These are phyloP conservation scores for Galaxias olidus DNA, from an alignment of 2,797 vertebrate genomes.

Conservation along the genomic window DNA sequence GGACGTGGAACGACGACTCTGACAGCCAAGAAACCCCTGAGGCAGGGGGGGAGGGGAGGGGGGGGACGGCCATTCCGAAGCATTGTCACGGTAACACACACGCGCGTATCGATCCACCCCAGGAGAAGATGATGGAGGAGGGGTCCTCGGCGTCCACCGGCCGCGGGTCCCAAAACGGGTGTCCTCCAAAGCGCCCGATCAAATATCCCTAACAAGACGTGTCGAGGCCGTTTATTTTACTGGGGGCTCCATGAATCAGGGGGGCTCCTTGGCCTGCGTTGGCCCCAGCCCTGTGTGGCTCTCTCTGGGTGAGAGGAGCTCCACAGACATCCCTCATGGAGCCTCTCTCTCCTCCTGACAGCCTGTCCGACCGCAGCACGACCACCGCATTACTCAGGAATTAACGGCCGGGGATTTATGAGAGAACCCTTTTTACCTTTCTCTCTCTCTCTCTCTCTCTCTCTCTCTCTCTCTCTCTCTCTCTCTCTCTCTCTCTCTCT, in stretches of 20 bases:
- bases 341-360: conserved; percentile 74
- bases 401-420: conserved; percentile 84
- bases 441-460: conserved; percentile 11
- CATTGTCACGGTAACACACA: too few species aligned
- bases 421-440: conserved; percentile 69
- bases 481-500: too few species aligned
- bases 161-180: too few species aligned
- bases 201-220: conserved; percentile 86
- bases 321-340: conserved; percentile 26
- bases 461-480: too few species aligned
- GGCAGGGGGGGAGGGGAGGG: conserved; percentile 49
- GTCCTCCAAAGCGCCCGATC: conserved; percentile 83
- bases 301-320: conserved; percentile 6
- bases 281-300: conserved; percentile 30
- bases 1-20: too few species aligned
- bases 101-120: too few species aligned
- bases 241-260: conserved; percentile 89
- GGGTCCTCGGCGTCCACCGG: too few species aligned
- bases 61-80: too few species aligned
- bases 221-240: conserved; percentile 86
- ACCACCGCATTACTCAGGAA: conserved; percentile 85
- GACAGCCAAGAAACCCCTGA: too few species aligned
- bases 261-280: conserved; percentile 79
- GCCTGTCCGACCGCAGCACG: conserved; percentile 83
- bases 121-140: too few species aligned